Percentiles rank a stretch among this genome's conserved stretches.
Conservation (phyloP, 2,888 invertebrate genomes). For the Phengaris alcon region DNA sequence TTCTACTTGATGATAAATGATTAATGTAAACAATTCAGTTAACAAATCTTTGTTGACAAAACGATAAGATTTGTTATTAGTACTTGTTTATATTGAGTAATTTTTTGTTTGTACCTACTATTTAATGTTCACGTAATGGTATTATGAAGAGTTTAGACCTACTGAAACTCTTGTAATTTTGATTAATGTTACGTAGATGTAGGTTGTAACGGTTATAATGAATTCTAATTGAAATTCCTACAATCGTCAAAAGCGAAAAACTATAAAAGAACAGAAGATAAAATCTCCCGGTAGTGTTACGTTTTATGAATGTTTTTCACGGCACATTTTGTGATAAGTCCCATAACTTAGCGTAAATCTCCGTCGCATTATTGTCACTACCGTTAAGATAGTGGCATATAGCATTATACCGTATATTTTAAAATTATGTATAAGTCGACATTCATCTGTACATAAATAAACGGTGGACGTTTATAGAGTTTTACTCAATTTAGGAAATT, state of each 20-base stretch:
- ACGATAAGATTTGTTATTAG: background rate
- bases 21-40: too few species aligned
- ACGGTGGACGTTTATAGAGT: too few species aligned
- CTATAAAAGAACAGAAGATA: background rate
- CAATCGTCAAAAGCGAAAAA: background rate
- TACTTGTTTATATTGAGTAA: background rate
- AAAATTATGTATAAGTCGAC: background rate
- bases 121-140: too few species aligned
- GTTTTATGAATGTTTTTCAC: background rate
- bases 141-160: too few species aligned
- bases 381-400: constrained; percentile 18
- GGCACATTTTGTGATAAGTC: background rate
- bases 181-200: background rate
- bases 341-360: constrained; percentile 7
- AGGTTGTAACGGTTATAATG: background rate
- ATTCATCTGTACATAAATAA: background rate
- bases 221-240: constrained; percentile 1
- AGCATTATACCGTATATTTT: too few species aligned
- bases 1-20: background rate
- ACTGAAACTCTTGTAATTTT: background rate
- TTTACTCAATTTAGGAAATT: too few species aligned
- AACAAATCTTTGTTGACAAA: background rate
- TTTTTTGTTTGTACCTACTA: background rate
- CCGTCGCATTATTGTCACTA: constrained; percentile 11
- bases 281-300: background rate